Evolutionary conservation across 2,113 vertebrate species (phyloP), one percentile per base, ranked within the genome.

Genomic region (Pogona vitticeps): DNA sequence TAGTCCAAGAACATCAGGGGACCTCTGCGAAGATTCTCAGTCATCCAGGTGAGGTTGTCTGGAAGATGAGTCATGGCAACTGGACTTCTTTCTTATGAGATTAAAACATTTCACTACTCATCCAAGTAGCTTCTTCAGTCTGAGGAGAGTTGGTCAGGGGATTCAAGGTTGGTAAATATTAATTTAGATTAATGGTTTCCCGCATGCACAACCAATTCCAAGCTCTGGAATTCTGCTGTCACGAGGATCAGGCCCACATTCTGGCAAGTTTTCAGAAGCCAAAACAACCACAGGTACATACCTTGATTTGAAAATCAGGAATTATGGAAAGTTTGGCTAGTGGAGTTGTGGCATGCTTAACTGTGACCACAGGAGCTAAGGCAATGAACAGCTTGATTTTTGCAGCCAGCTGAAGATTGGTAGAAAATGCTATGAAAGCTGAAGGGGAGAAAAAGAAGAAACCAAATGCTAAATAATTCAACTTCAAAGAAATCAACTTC

Each of bases 381-480:
- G 94, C 98, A 6, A 98, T 86, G 89, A 97, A 98, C 91, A 98
- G 80, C 91, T 96, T 97, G 92, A 99, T 97, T 96, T 97, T 99
- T 89, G 87, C 95, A 88, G 98, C 97, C 88, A 99, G 93, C 28
- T 97, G 95, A 0, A 98, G 97, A 94, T 98, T 97, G 2, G 94
- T 96, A 73, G 98, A 98, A 94, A 99, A 99, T 2, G 97, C 98
- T 88, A 98, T 96, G 94, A 99, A 98, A 80, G 94, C 98, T 99
- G 56, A 3, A 90, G 10, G 2, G 85, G 52, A 79, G 18, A 3
- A 46, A 67, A 78, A 38, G 0, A 78, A 52, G 0, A 38, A 15
- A 68, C 65, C 13, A 52, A 52, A 6, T 52, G 46, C 10, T 10
- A 52, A 52, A 52, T 5, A 31, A 9, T 80, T 65, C 40, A 36